These are phyloP conservation scores for Holacanthus passer DNA, from an alignment of 2,113 vertebrate genomes.

Conservation along the genomic window DNA sequence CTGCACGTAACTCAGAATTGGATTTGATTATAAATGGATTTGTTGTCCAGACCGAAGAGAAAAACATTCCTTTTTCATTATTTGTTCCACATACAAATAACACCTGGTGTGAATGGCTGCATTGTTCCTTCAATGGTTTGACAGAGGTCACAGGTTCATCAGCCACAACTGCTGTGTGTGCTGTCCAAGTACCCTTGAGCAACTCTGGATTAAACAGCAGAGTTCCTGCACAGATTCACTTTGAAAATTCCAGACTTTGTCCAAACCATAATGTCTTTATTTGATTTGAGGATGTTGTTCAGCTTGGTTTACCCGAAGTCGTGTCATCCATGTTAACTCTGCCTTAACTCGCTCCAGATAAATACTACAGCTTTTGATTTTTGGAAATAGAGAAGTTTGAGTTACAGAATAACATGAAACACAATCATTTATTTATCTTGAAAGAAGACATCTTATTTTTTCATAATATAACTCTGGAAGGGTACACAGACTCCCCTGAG, in stretches of 20 bases:
- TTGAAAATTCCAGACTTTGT: constrained; percentile 10
- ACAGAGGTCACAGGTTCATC: constrained; percentile 12
- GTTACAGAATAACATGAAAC: neutral
- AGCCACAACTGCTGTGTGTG: neutral
- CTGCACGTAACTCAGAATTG: neutral
- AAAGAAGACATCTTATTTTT: neutral
- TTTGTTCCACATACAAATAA: constrained; percentile 6
- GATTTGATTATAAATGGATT: constrained; percentile 1
- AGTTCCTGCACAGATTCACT: constrained; percentile 22
- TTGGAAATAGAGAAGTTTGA: neutral
- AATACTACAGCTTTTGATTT: neutral
- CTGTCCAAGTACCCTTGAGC: constrained; percentile 20
- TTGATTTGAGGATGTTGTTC: constrained; percentile 38
- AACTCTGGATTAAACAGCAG: constrained; percentile 1
- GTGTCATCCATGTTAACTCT: neutral
- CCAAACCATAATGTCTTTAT: constrained; percentile 36
- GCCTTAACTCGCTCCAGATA: constrained; percentile 14
- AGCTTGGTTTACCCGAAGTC: constrained; percentile 16
- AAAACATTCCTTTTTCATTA: neutral
- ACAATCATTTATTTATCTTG: too few relatives aligned
- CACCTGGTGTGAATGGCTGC: constrained; percentile 6
- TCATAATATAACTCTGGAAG: neutral
- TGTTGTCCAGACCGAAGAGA: neutral
- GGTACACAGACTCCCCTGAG: neutral
- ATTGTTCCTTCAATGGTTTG: constrained; percentile 5